Base-by-base conservation (phyloP, 2,797 vertebrate genomes). In the Acropternis orthonyx region DNA sequence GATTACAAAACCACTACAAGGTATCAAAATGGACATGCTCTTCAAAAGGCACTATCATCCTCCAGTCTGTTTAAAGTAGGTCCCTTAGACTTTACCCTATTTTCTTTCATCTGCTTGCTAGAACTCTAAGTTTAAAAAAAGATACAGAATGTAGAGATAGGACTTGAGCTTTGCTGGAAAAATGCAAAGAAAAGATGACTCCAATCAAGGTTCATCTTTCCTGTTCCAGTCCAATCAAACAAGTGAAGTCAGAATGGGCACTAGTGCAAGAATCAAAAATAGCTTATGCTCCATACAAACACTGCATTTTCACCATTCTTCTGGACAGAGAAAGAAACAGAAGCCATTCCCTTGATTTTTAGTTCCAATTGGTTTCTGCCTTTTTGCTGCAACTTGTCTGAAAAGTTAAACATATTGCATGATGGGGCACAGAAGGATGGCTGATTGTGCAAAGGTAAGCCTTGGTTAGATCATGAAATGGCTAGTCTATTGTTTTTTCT, bases 1-100 rank as follows among this genome's bases (percentile, higher is more conserved):
- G 96, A 96, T 96, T 93, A 97, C 96, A 97, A 97, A 96, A 97
- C 96, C 95, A 90, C 96, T 92, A 97, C 83, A 95, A 96, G 94
- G 93, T 94, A 96, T 89, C 80, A 93, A 95, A 87, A 91, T 17
- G 96, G 97, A 94, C 97, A 96, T 92, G 94, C 94, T 93, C 75
- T 73, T 91, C 93, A 90, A 93, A 95, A 97, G 97, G 97, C 97
- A 95, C 92, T 95, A 95, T 76, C 78, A 92, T 85, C 91, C 94
- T 91, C 79, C 93, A 85, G 81, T 85, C 84, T 92, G 88, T 95
- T 63, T 28, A 93, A 93, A 80, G 32, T 19, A 68, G 44, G 52
- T 59, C 80, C 80, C 91, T 80, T 91, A 85, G 86, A 80, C 43
- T 71, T 74, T 28, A 90, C 11, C 26, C 59, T 56, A 32, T 55